phyloP scores from a whole-genome alignment of 2,888 invertebrate genomes.

The Syrphus vitripennis region DNA sequence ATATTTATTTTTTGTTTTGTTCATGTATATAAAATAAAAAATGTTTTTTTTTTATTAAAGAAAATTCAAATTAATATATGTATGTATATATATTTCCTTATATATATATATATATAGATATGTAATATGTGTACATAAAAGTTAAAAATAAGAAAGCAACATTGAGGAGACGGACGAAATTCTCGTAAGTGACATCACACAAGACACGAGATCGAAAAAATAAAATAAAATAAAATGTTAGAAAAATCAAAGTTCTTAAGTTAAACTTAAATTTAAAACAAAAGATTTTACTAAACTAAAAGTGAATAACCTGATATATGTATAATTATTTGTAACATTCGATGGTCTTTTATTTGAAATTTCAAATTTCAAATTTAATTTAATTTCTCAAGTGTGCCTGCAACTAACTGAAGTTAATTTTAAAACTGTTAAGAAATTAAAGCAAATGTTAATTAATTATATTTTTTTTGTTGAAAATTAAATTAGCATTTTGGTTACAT shows the following conservation, averaged over 20 bases:
- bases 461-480: background rate
- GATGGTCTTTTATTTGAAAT: background rate
- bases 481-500: slow-evolving; percentile 37
- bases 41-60: background rate
- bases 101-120: background rate
- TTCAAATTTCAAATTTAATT: background rate
- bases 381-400: background rate
- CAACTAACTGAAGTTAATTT: background rate
- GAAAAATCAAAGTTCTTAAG: background rate
- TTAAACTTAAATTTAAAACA: background rate
- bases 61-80: background rate
- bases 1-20: background rate
- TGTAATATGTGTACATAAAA: background rate
- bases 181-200: background rate
- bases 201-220: background rate
- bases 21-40: background rate
- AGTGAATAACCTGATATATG: background rate
- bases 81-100: background rate
- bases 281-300: background rate
- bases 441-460: background rate
- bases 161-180: background rate
- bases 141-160: background rate
- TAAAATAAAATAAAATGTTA: background rate
- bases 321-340: background rate
- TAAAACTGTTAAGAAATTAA: background rate